A percentile compares a stretch with the other conserved stretches of the same genome.
These are phyloP conservation scores for Premnoplex brunnescens DNA, from an alignment of 2,797 vertebrate species.

Conservation along the genomic window DNA sequence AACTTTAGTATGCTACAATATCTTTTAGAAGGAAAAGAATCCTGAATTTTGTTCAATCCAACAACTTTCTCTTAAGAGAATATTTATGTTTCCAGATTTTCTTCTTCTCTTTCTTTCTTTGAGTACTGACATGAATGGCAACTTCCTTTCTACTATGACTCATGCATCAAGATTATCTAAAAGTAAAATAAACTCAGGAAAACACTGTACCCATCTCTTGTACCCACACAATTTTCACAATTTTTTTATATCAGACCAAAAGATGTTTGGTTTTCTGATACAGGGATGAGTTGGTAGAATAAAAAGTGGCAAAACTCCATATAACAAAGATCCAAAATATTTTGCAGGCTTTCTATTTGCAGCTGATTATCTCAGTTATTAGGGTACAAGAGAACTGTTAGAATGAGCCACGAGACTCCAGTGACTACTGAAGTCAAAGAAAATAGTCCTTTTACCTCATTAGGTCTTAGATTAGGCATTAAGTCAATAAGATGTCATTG, in stretches of 20 bases:
- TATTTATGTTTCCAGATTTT: neutral
- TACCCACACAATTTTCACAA: neutral
- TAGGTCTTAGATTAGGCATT: constrained; percentile 47
- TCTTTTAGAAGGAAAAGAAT: neutral
- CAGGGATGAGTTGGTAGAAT: neutral
- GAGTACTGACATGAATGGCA: neutral
- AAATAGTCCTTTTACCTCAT: constrained; percentile 46
- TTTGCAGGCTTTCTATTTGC: neutral
- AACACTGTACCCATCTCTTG: neutral
- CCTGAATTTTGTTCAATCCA: neutral
- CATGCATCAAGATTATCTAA: neutral
- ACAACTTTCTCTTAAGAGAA: neutral
- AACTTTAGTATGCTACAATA: neutral
- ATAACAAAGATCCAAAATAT: neutral
- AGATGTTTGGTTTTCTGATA: neutral
- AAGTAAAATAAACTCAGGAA: neutral
- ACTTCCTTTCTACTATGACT: neutral
- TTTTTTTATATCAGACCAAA: neutral
- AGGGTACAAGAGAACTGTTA: neutral
- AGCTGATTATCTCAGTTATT: neutral
- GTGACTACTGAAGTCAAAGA: neutral
- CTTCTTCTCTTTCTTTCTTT: neutral
- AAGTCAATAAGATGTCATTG: constrained; percentile 1
- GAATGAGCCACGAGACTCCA: constrained; percentile 4
- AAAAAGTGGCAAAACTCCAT: neutral